Evolutionary conservation across 2,797 vertebrate species (phyloP).

Genomic region (Rallus crepitans): DNA sequence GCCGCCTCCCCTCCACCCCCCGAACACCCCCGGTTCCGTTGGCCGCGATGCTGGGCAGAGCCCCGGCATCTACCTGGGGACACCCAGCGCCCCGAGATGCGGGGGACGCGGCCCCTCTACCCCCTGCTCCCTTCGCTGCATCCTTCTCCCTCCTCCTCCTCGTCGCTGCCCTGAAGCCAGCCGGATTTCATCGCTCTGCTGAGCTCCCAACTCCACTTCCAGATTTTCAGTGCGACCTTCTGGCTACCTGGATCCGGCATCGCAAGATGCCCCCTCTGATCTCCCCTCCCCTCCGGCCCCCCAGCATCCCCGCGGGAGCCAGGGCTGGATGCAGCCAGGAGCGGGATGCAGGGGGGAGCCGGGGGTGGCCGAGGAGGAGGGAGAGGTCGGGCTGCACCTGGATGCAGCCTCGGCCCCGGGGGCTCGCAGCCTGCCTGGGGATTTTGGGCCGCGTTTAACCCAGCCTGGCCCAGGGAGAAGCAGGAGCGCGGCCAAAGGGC

Average conservation of each 20-base stretch:
- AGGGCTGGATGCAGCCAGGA: slow-evolving; percentile 63
- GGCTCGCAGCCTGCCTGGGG: not conserved
- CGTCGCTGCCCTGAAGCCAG: slow-evolving; percentile 25
- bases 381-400: slow-evolving; percentile 78
- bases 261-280: slow-evolving; percentile 68
- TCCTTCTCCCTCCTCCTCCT: not conserved
- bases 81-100: not conserved
- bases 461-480: slow-evolving; percentile 29
- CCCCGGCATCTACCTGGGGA: not conserved
- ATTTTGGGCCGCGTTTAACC: slow-evolving; percentile 33
- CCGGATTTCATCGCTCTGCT: not conserved
- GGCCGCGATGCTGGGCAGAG: fast-evolving
- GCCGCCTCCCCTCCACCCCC: not conserved
- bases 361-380: slow-evolving; percentile 70
- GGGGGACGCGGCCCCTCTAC: not conserved
- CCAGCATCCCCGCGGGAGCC: slow-evolving; percentile 51
- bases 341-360: slow-evolving; percentile 70
- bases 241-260: slow-evolving; percentile 75
- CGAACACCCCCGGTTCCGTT: fast-evolving
- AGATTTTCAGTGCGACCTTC: slow-evolving; percentile 69
- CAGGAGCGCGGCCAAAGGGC: not conserved
- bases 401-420: slow-evolving; percentile 23
- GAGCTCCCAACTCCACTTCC: slow-evolving; percentile 50
- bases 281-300: slow-evolving; percentile 66
- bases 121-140: not conserved